These are phyloP conservation scores for Drosophila carrolli DNA, from an alignment of 1,140 invertebrate genomes.

Conservation along the genomic window DNA sequence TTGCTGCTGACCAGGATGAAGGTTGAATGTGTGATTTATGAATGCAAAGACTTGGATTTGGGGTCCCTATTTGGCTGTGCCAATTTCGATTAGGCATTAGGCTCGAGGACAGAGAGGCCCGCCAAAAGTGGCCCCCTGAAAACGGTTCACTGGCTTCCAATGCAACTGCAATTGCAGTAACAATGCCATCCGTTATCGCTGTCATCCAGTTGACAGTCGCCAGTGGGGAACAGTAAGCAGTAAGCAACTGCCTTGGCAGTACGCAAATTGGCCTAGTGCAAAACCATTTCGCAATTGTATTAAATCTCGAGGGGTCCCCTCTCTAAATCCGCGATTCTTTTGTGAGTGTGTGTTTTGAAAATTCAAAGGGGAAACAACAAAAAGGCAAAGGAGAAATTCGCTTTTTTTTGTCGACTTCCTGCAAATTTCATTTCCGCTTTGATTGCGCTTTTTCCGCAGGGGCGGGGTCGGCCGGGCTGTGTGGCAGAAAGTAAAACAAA, in stretches of 20 bases:
- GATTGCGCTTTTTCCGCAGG: conserved; percentile 79
- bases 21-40: background rate
- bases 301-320: conserved; percentile 48
- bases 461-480: conserved; percentile 13
- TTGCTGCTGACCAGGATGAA: background rate
- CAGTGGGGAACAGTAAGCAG: conserved; percentile 20
- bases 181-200: conserved; percentile 57
- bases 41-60: background rate
- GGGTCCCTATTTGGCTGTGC: background rate
- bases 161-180: conserved; percentile 40
- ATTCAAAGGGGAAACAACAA: conserved; percentile 42
- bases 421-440: conserved; percentile 83
- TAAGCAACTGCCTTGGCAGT: conserved; percentile 27
- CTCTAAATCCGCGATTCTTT: conserved; percentile 12
- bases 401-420: conserved; percentile 62
- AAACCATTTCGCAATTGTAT: conserved; percentile 74
- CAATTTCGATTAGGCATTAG: conserved; percentile 43
- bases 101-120: conserved; percentile 7
- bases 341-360: conserved; percentile 38
- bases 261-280: conserved; percentile 72
- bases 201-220: conserved; percentile 59
- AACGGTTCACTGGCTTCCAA: conserved; percentile 52
- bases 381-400: conserved; percentile 10
- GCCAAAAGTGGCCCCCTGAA: conserved; percentile 14
- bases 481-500: conserved; percentile 78